Conservation (phyloP, 2,113 vertebrate species). For the Vulpes lagopus region DNA sequence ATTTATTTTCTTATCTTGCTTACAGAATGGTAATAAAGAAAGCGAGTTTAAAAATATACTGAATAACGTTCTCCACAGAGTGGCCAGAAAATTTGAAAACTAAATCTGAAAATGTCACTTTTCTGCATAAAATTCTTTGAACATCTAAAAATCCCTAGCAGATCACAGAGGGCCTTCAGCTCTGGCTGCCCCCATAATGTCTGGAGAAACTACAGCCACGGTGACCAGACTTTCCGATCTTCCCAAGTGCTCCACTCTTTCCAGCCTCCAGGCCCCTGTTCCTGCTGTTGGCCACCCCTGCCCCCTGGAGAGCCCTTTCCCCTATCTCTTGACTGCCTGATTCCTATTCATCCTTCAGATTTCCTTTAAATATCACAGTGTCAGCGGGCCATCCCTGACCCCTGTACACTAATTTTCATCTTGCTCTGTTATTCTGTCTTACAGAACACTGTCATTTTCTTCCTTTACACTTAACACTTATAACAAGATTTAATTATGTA, state of each 20-base stretch:
- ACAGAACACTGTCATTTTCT: slow-evolving; percentile 1
- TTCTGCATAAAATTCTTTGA: not conserved
- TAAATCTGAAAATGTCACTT: not conserved
- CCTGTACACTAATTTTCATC: not conserved
- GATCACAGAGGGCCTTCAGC: not conserved
- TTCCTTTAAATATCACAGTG: not conserved
- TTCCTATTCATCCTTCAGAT: not conserved
- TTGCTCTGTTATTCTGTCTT: not conserved
- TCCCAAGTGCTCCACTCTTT: not conserved
- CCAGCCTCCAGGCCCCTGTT: not conserved
- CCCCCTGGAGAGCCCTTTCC: not conserved
- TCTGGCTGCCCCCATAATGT: not conserved
- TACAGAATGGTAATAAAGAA: not conserved
- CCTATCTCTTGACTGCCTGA: not conserved
- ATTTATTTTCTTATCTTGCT: slow-evolving; percentile 13
- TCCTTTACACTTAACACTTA: slow-evolving; percentile 41
- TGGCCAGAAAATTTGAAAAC: not conserved
- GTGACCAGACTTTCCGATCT: too few species aligned
- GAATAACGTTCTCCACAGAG: not conserved
- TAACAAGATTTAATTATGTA: slow-evolving; percentile 46
- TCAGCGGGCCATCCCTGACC: not conserved
- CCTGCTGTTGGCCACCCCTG: not conserved
- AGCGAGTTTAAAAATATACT: not conserved
- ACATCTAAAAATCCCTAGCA: not conserved
- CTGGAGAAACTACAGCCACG: not conserved